A percentile compares a stretch with the other conserved stretches of the same genome.
These are phyloP conservation scores for Meliscaeva auricollis DNA, from an alignment of 2,888 invertebrate species.

Conservation along the genomic window DNA sequence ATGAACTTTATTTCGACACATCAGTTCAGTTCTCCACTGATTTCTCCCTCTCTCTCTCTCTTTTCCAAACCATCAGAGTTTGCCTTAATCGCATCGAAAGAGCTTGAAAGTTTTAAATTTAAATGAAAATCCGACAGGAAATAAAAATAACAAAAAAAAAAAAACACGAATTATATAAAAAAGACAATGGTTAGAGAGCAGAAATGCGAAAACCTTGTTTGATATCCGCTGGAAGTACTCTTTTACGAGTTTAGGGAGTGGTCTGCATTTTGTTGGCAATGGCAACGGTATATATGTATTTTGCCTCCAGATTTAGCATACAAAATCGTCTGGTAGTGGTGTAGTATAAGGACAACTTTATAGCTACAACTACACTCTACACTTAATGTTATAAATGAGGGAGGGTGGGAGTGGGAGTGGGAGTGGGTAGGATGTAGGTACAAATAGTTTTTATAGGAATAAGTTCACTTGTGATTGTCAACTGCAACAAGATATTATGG, in stretches of 20 bases:
- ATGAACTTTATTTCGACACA: conserved; percentile 5
- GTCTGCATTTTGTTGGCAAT: conserved; percentile 41
- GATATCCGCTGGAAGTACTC: conserved; percentile 71
- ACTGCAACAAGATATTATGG: conserved; percentile 61
- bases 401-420: background rate
- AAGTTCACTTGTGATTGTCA: conserved; percentile 52
- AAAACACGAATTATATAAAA: conserved; percentile 8
- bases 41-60: background rate
- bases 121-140: conserved; percentile 56
- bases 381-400: background rate
- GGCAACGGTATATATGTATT: conserved; percentile 44
- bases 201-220: conserved; percentile 72
- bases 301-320: conserved; percentile 9
- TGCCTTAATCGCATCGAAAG: conserved; percentile 47
- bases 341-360: background rate
- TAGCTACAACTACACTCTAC: background rate
- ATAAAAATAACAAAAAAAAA: background rate
- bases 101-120: conserved; percentile 67
- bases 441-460: too few relatives aligned
- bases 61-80: conserved; percentile 19
- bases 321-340: background rate
- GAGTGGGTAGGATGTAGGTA: too few relatives aligned
- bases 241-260: conserved; percentile 68
- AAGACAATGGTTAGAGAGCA: conserved; percentile 49
- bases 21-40: background rate